Evolutionary conservation across 2,113 vertebrate genomes (phyloP), one percentile per base, ranked within the genome.

Genomic region (Heterocephalus glaber): DNA sequence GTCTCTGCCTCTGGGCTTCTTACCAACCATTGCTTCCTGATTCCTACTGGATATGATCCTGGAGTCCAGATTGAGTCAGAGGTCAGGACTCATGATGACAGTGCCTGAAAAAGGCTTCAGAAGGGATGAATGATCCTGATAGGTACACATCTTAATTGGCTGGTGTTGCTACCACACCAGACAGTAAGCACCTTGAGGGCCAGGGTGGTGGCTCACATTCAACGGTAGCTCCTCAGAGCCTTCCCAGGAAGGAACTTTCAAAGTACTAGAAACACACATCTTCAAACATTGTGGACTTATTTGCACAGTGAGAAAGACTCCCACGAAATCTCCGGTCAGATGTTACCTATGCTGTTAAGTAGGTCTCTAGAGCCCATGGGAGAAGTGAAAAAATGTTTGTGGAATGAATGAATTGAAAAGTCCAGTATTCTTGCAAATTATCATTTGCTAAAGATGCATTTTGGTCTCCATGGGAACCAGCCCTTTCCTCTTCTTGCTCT

Each of bases 91-190:
- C 0, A 19, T 44, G 30, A 58, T 2, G 8, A 1, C 16, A 2
- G 16, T 30, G 22, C 17, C 24, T 1, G 26, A 56, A 49, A 54
- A 65, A 16, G 20, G 1, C 1, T 3, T 30, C 6, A n/a, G 33
- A 33, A 41, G 2, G 13, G 16, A 80, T 1, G 30, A 17, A 47
- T 49, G 2, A 7, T 28, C 0, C 22, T 61, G 56, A 30, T 8
- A 5, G 22, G 10, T 5, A 0, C 3, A 1, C 0, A 5, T 3
- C 24, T 0, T 9, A 8, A 0, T 0, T 8, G 49, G 12, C 1
- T 11, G 22, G 5, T 0, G 1, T 14, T 44, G 12, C 88, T 47
- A 11, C 68, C 3, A 0, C 38, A 3, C 70, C 33, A 11, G 5
- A 33, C 24, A 13, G 6, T 5, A 26, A 26, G 17, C 28, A 7